These are phyloP conservation scores for Neogale vison DNA, from an alignment of 2,113 vertebrate species.

Conservation along the genomic window DNA sequence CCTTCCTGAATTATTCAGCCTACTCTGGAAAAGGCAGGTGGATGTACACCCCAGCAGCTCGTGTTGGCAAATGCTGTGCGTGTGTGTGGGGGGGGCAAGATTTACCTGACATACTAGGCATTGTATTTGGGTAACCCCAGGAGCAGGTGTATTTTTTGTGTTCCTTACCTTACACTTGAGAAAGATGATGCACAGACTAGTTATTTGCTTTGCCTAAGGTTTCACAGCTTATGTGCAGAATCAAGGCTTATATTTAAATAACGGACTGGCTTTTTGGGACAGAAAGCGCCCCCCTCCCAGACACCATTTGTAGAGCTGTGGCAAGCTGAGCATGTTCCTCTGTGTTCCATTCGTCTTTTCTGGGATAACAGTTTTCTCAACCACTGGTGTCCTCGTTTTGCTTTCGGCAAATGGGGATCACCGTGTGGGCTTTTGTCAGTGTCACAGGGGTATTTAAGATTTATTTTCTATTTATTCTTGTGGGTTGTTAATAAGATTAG, in stretches of 20 bases:
- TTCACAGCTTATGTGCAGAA: neutral
- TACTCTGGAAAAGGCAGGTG: neutral
- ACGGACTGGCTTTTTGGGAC: no score
- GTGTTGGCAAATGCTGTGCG: fast-evolving
- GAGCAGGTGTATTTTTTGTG: neutral
- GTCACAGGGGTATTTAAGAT: neutral
- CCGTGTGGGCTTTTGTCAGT: neutral
- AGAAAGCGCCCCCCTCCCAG: neutral
- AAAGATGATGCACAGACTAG: neutral
- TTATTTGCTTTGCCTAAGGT: neutral
- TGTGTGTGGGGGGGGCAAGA: no score
- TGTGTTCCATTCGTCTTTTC: neutral
- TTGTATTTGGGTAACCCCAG: neutral
- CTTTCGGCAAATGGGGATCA: neutral
- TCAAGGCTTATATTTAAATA: neutral
- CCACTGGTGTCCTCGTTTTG: neutral
- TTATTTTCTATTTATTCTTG: neutral
- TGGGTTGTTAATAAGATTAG: neutral
- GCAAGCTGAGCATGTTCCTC: neutral
- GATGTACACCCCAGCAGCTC: neutral
- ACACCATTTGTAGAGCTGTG: neutral
- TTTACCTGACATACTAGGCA: neutral
- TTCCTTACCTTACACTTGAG: neutral
- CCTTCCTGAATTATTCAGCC: neutral
- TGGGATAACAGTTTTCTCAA: neutral